Base-by-base conservation (phyloP, 2,888 invertebrate species). In the Lasioglossum leucozonium region DNA sequence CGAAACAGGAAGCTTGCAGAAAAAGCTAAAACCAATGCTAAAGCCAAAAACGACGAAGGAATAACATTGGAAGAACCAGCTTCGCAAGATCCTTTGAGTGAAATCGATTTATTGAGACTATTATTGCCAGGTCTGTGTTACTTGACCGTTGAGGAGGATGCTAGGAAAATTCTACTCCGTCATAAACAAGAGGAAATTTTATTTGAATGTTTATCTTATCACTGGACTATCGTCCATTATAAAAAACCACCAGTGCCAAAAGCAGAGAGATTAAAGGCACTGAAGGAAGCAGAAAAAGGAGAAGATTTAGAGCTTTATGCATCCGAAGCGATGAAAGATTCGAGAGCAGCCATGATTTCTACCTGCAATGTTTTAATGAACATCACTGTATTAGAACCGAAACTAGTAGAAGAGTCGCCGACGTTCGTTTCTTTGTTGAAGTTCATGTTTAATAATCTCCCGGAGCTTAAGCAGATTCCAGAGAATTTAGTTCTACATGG, bases 311-410 rank as follows among this genome's bases (percentile, higher is more conserved):
- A 97, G 74, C 96, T 97, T 0, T 96, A 97, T 93, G 96, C 97
- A 87, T 94, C 97, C 82, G 98, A 97, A 92, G 97, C 98, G 89
- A 98, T 98, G 97, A 97, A 97, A 92, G 98, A 98, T 94, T 98
- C 98, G 0, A 96, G 98, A 84, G 96, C 97, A 4, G 98, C 98
- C 0, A 97, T 99, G 96, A 97, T 98, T 87, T 98, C 98, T 89
- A 96, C 98, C 47, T 99, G 98, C 95, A 98, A 98, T 93, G 97
- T 98, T 82, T 97, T 99, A 89, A 98, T 99, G 98, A 99, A 99
- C 94, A 96, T 99, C 4, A 98, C 98, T 22, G 99, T 99, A 0
- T 95, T 99, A 83, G 99, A 99, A 91, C 97, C 98, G 0, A 97
- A 98, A 94, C 95, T 98, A 72, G 98, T 98, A 10, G 98, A 98